phyloP scores from a whole-genome alignment of 2,888 invertebrate genomes.

The Lymantria dispar region DNA sequence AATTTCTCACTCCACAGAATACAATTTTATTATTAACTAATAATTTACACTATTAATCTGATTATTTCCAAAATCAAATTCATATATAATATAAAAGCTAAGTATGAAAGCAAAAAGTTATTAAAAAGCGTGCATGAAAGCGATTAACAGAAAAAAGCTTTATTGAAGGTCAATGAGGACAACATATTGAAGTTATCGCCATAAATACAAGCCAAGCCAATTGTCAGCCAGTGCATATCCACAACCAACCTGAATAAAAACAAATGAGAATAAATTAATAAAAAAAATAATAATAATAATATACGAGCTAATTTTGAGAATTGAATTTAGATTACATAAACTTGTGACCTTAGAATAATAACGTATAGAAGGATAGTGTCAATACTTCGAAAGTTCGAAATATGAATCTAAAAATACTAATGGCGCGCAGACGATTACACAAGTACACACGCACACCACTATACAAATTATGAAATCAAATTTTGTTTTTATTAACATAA shows the following conservation, averaged over 20 bases:
- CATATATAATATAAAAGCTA: neutral
- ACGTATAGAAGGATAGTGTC: too few relatives aligned
- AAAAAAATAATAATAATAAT: neutral
- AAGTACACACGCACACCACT: too few relatives aligned
- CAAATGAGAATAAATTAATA: conserved; percentile 16
- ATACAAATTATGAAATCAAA: too few relatives aligned
- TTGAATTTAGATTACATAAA: neutral
- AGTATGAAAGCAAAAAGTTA: conserved; percentile 6
- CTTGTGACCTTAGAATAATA: too few relatives aligned
- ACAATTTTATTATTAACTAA: too few relatives aligned
- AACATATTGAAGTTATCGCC: conserved; percentile 6
- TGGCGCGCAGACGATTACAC: too few relatives aligned
- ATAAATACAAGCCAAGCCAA: conserved; percentile 12
- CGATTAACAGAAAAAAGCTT: neutral
- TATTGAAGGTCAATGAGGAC: too few relatives aligned
- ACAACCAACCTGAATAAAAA: conserved; percentile 29
- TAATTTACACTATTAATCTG: too few relatives aligned
- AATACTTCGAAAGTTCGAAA: too few relatives aligned
- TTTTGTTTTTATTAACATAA: too few relatives aligned
- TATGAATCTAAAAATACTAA: too few relatives aligned
- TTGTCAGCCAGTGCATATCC: conserved; percentile 10
- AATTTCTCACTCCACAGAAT: too few relatives aligned
- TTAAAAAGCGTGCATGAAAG: neutral
- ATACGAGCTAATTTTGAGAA: neutral
- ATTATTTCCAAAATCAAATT: neutral